A percentile compares a stretch with the other conserved stretches of the same genome.
phyloP scores from a whole-genome alignment of 2,888 invertebrate species.

The Drosophila nr. perissopoda region DNA sequence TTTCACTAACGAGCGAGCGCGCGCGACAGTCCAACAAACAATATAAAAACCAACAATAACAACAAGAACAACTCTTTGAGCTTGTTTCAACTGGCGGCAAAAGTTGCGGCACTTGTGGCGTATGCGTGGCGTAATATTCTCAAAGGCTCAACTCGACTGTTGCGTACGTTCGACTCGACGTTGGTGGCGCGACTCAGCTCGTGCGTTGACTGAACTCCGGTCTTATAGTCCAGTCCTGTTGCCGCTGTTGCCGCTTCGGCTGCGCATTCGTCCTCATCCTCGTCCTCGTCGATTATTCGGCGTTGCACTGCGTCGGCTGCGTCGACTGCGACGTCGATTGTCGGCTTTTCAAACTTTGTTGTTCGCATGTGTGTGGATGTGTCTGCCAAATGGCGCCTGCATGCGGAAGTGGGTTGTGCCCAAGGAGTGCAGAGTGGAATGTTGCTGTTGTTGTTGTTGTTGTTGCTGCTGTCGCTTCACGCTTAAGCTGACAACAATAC shows the following conservation, averaged over 20 bases:
- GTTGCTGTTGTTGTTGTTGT: constrained; percentile 12
- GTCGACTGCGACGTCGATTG: constrained; percentile 16
- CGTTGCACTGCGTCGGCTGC: constrained; percentile 48
- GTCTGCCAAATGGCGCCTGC: constrained; percentile 31
- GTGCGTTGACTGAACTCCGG: constrained; percentile 40
- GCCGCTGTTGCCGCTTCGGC: constrained; percentile 45
- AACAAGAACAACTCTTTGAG: constrained; percentile 33
- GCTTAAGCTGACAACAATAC: constrained; percentile 17
- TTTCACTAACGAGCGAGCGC: constrained; percentile 64
- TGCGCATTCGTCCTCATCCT: constrained; percentile 26
- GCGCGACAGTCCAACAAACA: constrained; percentile 12
- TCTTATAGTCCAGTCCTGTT: constrained; percentile 69
- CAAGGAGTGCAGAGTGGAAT: constrained; percentile 45
- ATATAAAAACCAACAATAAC: constrained; percentile 3
- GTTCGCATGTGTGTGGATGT: constrained; percentile 18
- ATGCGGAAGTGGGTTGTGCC: constrained; percentile 68
- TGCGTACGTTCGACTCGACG: constrained; percentile 58
- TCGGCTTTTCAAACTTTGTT: constrained; percentile 42
- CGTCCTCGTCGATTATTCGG: constrained; percentile 27
- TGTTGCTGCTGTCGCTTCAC: constrained; percentile 14
- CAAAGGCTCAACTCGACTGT: constrained; percentile 1
- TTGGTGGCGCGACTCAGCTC: constrained; percentile 75
- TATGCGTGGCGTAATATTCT: constrained; percentile 58
- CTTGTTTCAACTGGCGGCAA: constrained; percentile 16
- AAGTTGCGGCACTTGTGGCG: constrained; percentile 57